Percentiles rank a stretch among this genome's conserved stretches.
Conservation (phyloP, 2,888 invertebrate genomes). For the Hydriomena furcata region DNA sequence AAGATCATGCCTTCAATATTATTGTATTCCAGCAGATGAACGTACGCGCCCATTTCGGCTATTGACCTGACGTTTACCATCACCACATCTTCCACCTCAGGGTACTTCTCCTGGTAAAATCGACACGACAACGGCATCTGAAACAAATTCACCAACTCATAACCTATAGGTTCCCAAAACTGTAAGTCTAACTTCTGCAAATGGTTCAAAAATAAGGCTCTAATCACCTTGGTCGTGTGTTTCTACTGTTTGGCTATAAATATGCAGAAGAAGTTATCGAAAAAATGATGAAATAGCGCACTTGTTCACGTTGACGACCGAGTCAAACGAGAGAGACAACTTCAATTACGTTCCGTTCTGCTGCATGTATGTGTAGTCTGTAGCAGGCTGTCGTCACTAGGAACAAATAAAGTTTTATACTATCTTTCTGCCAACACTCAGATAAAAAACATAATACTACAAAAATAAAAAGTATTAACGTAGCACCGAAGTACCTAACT, state of each 20-base stretch:
- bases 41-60: conserved; percentile 99
- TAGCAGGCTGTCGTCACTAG: too few relatives aligned
- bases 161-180: conserved; percentile 56
- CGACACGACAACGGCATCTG: conserved; percentile 96
- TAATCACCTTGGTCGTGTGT: conserved; percentile 53
- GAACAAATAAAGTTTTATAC: too few relatives aligned
- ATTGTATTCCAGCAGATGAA: conserved; percentile 98
- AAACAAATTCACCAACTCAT: conserved; percentile 51
- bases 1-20: conserved; percentile 99
- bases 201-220: conserved; percentile 4
- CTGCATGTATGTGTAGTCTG: neutral
- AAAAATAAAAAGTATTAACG: too few relatives aligned
- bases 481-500: too few relatives aligned
- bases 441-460: too few relatives aligned
- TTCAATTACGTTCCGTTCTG: conserved; percentile 41
- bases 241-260: conserved; percentile 40
- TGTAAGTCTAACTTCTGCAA: neutral
- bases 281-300: conserved; percentile 66
- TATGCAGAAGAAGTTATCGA: conserved; percentile 41
- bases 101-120: conserved; percentile 98
- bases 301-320: conserved; percentile 74
- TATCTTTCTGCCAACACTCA: too few relatives aligned
- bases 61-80: conserved; percentile 99
- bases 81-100: conserved; percentile 99
- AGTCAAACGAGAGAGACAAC: too few relatives aligned